Base-by-base conservation (phyloP, 1,140 invertebrate genomes). In the Sycophila sp. region DNA sequence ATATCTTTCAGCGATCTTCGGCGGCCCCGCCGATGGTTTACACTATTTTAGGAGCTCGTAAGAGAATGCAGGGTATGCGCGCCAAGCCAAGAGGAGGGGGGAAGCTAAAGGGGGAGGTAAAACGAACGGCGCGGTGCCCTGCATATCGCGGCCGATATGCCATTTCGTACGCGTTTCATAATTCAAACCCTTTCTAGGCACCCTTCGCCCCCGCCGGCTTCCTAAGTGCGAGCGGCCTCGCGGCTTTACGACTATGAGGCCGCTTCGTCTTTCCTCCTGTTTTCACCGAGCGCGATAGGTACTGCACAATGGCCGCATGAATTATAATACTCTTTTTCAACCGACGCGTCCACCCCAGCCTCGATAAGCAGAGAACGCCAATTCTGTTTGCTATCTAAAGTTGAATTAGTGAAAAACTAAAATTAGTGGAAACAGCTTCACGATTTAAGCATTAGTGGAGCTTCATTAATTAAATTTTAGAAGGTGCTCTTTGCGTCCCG, bases 161-260 rank as follows among this genome's bases (percentile, higher is more conserved):
- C 75, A 77, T 78, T 78, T 78, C 72, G 73, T 70, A 69, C 75
- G 71, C 68, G 76, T 81, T 84, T 83, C 78, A 84, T 84, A 81
- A 84, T 84, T 84, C 79, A 84, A 81, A 83, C 80, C 81, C 83
- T 84, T 83, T 71, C 69, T 62, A 49, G 47, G 34, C 28, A 10
- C 60, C 19, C 53, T 58, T n/a, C n/a, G n/a, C n/a, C n/a, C n/a
- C n/a, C 40, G 32, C 42, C 7, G 28, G 17, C 36, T 62, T 62
- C 34, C 42, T 30, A 17, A n/a, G 40, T 49, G 28, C 11, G 22
- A 30, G 30, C 19, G 5, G 36, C n/a, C n/a, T 66, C 34, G 38
- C 40, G 55, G 32, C 42, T 38, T 59, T 36, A 45, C 38, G 26
- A 47, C 40, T 47, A 11, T 17, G 26, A 40, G 28, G 30, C n/a